Conservation (phyloP, 1,140 invertebrate genomes). For the Aphelenchoides fujianensis region DNA sequence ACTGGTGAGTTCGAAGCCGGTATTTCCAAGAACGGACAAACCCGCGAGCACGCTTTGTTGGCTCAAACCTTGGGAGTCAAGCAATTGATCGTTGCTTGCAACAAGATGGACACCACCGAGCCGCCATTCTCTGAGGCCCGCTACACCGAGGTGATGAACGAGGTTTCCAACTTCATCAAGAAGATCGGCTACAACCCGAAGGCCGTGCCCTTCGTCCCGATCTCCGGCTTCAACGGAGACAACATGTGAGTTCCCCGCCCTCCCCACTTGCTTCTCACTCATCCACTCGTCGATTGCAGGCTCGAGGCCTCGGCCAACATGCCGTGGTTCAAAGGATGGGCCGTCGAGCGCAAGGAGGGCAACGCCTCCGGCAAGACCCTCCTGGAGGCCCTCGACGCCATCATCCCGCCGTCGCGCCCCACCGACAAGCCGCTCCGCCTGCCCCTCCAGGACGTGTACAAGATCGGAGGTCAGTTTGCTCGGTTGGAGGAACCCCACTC, state of each 20-base stretch:
- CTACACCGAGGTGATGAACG: conserved; percentile 53
- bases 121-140: conserved; percentile 81
- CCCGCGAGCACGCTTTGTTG: conserved; percentile 93
- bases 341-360: conserved; percentile 83
- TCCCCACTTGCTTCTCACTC: no score
- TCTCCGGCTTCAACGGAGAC: conserved; percentile 91
- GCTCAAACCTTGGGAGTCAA: conserved; percentile 97
- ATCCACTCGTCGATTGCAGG: no score
- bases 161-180: conserved; percentile 84
- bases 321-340: conserved; percentile 95
- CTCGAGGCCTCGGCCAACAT: conserved; percentile 69
- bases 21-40: conserved; percentile 98
- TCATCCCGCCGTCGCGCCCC: conserved; percentile 84
- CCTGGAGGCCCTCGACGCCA: conserved; percentile 88
- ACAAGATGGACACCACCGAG: conserved; percentile 99
- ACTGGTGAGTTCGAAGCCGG: conserved; percentile 97
- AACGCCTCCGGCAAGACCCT: conserved; percentile 82
- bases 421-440: conserved; percentile 92
- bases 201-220: conserved; percentile 92
- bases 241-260: no score
- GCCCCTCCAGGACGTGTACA: conserved; percentile 97
- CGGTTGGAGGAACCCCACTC: background rate
- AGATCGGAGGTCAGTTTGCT: conserved; percentile 83
- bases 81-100: conserved; percentile 94
- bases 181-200: conserved; percentile 96